A percentile compares a stretch with the other conserved stretches of the same genome.
Evolutionary conservation across 2,797 vertebrate genomes (phyloP).

Genomic region (Megaceryle alcyon): DNA sequence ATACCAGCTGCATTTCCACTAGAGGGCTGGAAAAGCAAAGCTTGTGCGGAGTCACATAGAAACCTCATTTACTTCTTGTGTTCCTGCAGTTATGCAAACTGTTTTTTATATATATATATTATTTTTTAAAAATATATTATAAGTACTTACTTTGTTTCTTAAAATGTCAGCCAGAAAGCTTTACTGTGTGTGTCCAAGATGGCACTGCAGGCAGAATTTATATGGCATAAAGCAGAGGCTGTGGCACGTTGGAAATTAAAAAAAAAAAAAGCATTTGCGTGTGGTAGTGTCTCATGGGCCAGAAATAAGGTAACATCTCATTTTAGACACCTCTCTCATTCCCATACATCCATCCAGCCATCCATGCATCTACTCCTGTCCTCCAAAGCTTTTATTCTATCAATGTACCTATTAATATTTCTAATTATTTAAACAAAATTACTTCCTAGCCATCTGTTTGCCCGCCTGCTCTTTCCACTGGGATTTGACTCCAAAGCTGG

Average conservation of each 20-base stretch:
- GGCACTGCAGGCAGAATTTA: not conserved
- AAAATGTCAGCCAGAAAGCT: not conserved
- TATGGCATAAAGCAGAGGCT: not conserved
- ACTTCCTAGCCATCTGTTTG: slow-evolving; percentile 14
- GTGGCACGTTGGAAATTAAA: fast-evolving
- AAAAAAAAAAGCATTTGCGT: not conserved
- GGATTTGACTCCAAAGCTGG: slow-evolving; percentile 31
- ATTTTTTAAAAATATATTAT: not conserved
- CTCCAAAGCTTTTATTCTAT: not conserved
- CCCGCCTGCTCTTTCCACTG: not conserved
- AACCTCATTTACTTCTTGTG: not conserved
- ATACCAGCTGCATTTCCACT: not conserved
- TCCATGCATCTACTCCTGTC: not conserved
- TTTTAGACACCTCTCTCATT: not conserved
- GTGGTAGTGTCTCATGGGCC: not conserved
- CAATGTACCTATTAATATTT: slow-evolving; percentile 41
- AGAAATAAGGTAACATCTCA: not conserved
- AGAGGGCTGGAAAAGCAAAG: slow-evolving; percentile 50
- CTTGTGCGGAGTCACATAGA: not conserved
- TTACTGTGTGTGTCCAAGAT: not conserved
- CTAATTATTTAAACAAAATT: slow-evolving; percentile 58
- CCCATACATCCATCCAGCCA: not conserved
- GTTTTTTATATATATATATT: not conserved
- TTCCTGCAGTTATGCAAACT: not conserved
- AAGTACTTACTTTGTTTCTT: not conserved